phyloP scores from a whole-genome alignment of 2,888 invertebrate species.

The Pyrgus malvae region DNA sequence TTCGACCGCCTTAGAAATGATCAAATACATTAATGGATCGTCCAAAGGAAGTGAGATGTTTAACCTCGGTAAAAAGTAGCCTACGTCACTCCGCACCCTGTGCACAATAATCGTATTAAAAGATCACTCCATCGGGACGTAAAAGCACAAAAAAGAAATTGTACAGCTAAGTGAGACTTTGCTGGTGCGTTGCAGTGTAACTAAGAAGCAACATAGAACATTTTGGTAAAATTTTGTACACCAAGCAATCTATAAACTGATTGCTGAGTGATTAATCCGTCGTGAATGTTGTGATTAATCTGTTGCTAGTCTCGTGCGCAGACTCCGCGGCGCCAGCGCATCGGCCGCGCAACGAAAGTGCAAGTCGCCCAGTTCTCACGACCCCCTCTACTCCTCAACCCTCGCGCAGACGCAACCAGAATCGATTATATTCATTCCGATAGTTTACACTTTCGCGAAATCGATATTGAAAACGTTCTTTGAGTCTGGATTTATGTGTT shows the following conservation, averaged over 20 bases:
- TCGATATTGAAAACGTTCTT: conserved; percentile 41
- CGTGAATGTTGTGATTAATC: conserved; percentile 63
- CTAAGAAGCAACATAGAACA: too few relatives aligned
- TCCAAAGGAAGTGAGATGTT: too few relatives aligned
- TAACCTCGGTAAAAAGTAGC: too few relatives aligned
- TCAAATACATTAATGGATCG: too few relatives aligned
- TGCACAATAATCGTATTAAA: too few relatives aligned
- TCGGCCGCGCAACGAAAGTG: conserved; percentile 72
- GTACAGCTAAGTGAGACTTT: too few relatives aligned
- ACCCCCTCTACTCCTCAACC: conserved; percentile 47
- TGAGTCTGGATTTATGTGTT: background rate
- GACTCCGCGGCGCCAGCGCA: conserved; percentile 68
- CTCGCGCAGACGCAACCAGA: conserved; percentile 46
- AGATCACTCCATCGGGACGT: too few relatives aligned
- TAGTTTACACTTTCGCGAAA: conserved; percentile 65
- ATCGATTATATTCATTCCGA: conserved; percentile 63
- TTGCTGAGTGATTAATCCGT: conserved; percentile 61
- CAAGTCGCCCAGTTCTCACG: conserved; percentile 77
- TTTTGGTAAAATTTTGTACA: background rate
- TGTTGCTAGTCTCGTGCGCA: conserved; percentile 57
- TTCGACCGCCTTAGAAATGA: too few relatives aligned
- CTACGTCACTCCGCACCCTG: too few relatives aligned
- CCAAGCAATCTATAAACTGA: conserved; percentile 29
- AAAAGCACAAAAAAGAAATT: too few relatives aligned
- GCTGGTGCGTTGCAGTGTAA: too few relatives aligned